Conservation (phyloP, 2,797 vertebrate species). For the Rhincodon typus region DNA sequence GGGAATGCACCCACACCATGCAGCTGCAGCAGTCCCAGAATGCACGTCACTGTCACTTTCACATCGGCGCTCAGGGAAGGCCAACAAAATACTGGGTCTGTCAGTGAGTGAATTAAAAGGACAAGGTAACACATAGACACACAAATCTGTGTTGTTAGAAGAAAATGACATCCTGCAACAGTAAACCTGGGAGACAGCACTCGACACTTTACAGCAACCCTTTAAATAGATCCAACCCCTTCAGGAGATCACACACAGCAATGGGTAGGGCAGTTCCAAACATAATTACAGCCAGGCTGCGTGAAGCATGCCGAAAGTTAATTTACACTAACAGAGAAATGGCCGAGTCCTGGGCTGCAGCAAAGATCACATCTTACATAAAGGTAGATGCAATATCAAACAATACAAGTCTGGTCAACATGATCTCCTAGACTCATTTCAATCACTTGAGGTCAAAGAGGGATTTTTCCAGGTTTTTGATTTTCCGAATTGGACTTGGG, state of each 20-base stretch:
- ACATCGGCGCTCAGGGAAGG: background rate
- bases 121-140: background rate
- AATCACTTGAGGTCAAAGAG: background rate
- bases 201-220: background rate
- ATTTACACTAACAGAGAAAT: background rate
- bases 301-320: too few relatives aligned
- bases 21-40: background rate
- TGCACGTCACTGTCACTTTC: background rate
- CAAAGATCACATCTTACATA: background rate
- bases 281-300: background rate
- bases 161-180: background rate
- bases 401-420: background rate
- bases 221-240: background rate
- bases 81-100: background rate
- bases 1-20: background rate
- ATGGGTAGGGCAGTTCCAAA: background rate
- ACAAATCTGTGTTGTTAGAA: too few relatives aligned
- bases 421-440: background rate
- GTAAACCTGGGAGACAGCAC: background rate
- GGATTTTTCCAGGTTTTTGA: background rate
- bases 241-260: too few relatives aligned
- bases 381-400: background rate
- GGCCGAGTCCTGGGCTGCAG: background rate
- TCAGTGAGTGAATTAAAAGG: background rate
- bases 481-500: too few relatives aligned